Evolutionary conservation across 2,888 invertebrate genomes (phyloP).

Genomic region (Scrobipalpa costella): DNA sequence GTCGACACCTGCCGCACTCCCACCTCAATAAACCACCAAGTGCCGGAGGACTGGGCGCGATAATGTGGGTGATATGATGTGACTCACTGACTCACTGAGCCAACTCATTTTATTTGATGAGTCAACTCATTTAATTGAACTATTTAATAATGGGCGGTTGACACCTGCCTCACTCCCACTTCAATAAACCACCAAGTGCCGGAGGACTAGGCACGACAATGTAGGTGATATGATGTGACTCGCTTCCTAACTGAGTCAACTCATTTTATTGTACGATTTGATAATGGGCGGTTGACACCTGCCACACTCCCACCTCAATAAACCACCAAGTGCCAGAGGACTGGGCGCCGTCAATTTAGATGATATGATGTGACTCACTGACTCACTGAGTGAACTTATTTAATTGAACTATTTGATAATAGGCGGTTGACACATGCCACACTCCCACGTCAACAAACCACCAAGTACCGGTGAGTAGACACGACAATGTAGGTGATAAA

Average conservation of each 20-base stretch:
- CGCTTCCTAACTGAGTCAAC: not conserved
- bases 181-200: conserved; percentile 32
- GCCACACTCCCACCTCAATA: not conserved
- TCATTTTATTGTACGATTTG: not conserved
- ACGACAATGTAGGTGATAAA: not conserved
- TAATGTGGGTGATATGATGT: not conserved
- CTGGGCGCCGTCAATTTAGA: not conserved
- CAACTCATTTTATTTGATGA: not conserved
- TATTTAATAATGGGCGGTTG: conserved; percentile 61
- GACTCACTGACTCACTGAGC: conserved; percentile 4
- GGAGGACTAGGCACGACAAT: conserved; percentile 29
- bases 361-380: not conserved
- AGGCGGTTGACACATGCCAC: not conserved
- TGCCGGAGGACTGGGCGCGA: conserved; percentile 28
- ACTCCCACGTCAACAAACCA: not conserved
- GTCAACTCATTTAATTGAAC: conserved; percentile 25
- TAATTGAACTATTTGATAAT: not conserved
- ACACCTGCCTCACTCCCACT: conserved; percentile 49
- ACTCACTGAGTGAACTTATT: conserved; percentile 10
- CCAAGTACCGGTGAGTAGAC: not conserved
- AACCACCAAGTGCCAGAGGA: not conserved
- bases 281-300: not conserved
- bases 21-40: conserved; percentile 33
- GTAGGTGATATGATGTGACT: not conserved
- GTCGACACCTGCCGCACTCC: conserved; percentile 52